These are phyloP conservation scores for Mimachlamys varia DNA, from an alignment of 2,888 invertebrate species.

Conservation along the genomic window DNA sequence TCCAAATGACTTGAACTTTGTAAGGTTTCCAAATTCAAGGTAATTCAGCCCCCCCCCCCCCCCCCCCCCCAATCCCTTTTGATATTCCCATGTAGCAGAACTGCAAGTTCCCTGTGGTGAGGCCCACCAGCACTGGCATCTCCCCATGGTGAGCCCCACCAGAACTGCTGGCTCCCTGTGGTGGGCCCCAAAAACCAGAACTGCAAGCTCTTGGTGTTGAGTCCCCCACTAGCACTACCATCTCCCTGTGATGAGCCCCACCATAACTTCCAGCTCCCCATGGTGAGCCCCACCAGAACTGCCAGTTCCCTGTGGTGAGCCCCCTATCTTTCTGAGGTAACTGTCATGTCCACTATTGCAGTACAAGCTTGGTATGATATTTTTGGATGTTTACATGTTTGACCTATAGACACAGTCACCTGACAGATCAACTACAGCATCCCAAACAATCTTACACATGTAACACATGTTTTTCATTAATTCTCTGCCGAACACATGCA, in stretches of 20 bases:
- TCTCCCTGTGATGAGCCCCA: too few species aligned
- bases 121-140: not conserved
- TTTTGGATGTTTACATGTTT: not conserved
- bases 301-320: not conserved
- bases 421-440: not conserved
- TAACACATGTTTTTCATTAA: not conserved
- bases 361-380: not conserved
- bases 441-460: constrained; percentile 2
- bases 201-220: too few species aligned
- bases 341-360: not conserved
- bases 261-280: not conserved
- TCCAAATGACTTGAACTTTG: too few species aligned
- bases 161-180: too few species aligned
- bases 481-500: not conserved
- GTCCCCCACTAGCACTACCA: too few species aligned
- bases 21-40: too few species aligned
- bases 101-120: too few species aligned
- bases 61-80: too few species aligned
- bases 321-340: constrained; percentile 32
- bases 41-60: too few species aligned
- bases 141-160: not conserved
- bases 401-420: not conserved
- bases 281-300: not conserved
- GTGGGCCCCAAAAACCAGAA: too few species aligned
- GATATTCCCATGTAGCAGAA: too few species aligned